phyloP scores from a whole-genome alignment of 2,888 invertebrate species.

The Drosophila koepferae region DNA sequence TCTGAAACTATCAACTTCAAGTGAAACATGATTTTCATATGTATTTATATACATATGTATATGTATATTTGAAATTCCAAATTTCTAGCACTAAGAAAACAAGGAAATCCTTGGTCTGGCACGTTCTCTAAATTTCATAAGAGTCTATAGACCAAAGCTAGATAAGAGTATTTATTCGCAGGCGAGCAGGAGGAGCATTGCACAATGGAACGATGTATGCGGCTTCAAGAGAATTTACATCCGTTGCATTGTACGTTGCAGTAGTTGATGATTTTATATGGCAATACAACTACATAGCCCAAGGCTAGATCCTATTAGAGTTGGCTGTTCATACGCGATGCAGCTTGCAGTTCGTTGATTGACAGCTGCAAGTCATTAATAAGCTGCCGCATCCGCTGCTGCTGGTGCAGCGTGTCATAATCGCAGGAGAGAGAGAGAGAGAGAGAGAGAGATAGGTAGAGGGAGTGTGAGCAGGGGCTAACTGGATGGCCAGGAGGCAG shows the following conservation, averaged over 20 bases:
- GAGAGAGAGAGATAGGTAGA: not conserved
- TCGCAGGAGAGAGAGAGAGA: constrained; percentile 8
- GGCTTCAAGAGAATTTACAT: not conserved
- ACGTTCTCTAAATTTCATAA: too few species aligned
- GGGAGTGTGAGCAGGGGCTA: not conserved
- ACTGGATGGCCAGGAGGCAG: constrained; percentile 6
- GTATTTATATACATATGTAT: too few species aligned
- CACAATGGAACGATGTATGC: too few species aligned
- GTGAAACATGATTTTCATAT: too few species aligned
- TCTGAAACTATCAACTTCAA: too few species aligned
- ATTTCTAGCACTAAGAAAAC: too few species aligned
- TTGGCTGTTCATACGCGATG: constrained; percentile 3
- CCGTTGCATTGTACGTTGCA: not conserved
- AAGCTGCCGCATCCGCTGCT: constrained; percentile 28
- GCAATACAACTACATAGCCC: not conserved
- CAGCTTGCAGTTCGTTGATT: constrained; percentile 12
- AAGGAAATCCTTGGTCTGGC: too few species aligned
- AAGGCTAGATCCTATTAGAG: not conserved
- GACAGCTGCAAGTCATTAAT: constrained; percentile 39
- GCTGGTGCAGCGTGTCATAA: constrained; percentile 38
- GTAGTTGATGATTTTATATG: not conserved
- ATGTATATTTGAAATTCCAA: too few species aligned
- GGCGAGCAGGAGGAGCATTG: too few species aligned
- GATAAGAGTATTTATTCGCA: too few species aligned
- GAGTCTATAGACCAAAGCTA: too few species aligned